Conservation (phyloP, 2,797 vertebrate genomes). For the Hephaestus fuliginosus region DNA sequence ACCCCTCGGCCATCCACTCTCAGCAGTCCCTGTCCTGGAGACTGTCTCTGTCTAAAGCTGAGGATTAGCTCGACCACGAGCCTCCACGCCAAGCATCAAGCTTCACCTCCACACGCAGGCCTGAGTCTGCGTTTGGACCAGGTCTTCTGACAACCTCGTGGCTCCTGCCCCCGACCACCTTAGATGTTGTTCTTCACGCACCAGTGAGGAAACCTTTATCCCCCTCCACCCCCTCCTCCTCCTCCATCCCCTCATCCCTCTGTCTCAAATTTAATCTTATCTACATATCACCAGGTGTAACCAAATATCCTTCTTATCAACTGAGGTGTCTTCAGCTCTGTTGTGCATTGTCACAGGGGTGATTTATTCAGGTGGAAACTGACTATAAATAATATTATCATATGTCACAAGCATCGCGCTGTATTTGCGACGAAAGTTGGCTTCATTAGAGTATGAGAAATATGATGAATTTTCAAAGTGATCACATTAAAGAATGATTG, state of each 20-base stretch:
- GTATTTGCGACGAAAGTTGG: constrained; percentile 67
- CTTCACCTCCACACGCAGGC: constrained; percentile 25
- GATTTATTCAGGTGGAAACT: constrained; percentile 72
- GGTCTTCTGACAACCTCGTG: constrained; percentile 46
- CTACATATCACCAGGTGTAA: constrained; percentile 86
- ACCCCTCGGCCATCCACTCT: constrained; percentile 80
- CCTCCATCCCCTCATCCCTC: constrained; percentile 67
- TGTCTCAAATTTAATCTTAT: constrained; percentile 85
- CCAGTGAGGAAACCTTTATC: constrained; percentile 67
- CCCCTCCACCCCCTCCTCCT: constrained; percentile 9
- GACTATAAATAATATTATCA: constrained; percentile 71
- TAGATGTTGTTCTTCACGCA: constrained; percentile 83
- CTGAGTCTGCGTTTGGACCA: constrained; percentile 14
- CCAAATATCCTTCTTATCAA: constrained; percentile 80
- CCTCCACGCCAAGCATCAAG: constrained; percentile 25
- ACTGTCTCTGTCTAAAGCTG: constrained; percentile 54
- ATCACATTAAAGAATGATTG: constrained; percentile 76
- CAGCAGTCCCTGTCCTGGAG: constrained; percentile 55
- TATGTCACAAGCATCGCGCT: constrained; percentile 48
- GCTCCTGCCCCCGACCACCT: constrained; percentile 58
- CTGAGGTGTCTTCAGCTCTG: constrained; percentile 75
- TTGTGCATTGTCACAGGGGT: constrained; percentile 74
- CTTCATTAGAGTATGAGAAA: constrained; percentile 72
- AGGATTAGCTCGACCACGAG: constrained; percentile 65
- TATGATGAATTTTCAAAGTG: constrained; percentile 74